These are phyloP conservation scores for Nannoperca obscura DNA, from an alignment of 2,797 vertebrate genomes.

Conservation along the genomic window DNA sequence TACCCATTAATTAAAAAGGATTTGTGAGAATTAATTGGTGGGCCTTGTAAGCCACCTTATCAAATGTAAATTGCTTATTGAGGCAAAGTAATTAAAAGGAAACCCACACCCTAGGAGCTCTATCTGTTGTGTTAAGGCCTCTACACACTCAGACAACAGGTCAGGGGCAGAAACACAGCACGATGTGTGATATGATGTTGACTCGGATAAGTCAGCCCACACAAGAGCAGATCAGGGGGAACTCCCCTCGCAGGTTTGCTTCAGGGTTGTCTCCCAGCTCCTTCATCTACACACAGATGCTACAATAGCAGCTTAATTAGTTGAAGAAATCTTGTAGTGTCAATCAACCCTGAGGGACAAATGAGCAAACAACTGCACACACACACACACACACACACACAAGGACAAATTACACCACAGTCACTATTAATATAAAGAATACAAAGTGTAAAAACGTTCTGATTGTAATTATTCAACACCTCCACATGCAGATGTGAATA, in stretches of 20 bases:
- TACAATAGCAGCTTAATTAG: slow-evolving; percentile 53
- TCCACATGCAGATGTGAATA: neutral
- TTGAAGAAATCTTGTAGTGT: slow-evolving; percentile 24
- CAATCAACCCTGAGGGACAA: slow-evolving; percentile 41
- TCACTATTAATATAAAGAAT: neutral
- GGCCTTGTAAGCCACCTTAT: slow-evolving; percentile 68
- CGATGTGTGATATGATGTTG: slow-evolving; percentile 43
- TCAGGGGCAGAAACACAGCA: slow-evolving; percentile 28
- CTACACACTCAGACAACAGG: slow-evolving; percentile 45
- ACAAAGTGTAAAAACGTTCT: neutral
- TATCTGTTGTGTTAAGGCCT: slow-evolving; percentile 61
- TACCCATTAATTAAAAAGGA: slow-evolving; percentile 70
- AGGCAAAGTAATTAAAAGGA: slow-evolving; percentile 75
- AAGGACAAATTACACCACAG: neutral
- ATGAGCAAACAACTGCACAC: slow-evolving; percentile 18
- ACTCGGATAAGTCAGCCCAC: slow-evolving; percentile 38
- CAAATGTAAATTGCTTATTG: slow-evolving; percentile 76
- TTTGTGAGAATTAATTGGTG: slow-evolving; percentile 70
- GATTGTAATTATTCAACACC: neutral
- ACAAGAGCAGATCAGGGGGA: slow-evolving; percentile 16
- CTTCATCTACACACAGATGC: slow-evolving; percentile 15
- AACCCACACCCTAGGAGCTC: slow-evolving; percentile 58
- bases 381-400: neutral
- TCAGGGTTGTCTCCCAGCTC: slow-evolving; percentile 29
- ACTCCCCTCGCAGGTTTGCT: neutral